These are phyloP conservation scores for Drosophila lowei DNA, from an alignment of 1,140 invertebrate species.

Conservation along the genomic window DNA sequence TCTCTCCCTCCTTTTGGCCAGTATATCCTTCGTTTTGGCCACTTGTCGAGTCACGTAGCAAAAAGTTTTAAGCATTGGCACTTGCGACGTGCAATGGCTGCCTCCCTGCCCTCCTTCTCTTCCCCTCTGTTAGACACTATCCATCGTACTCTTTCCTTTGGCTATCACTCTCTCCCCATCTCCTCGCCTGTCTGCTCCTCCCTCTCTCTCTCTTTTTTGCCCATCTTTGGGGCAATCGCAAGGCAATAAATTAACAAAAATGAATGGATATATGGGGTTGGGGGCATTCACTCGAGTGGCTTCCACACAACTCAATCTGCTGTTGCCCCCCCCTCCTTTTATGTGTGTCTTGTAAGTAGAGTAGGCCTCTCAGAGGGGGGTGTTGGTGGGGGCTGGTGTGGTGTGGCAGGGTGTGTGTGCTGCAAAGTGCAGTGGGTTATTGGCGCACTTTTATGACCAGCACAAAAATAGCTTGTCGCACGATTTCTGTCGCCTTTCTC, in stretches of 20 bases:
- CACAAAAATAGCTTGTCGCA: constrained; percentile 45
- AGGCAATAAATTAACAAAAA: constrained; percentile 79
- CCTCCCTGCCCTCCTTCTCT: neutral
- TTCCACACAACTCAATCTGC: constrained; percentile 55
- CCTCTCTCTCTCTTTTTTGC: constrained; percentile 4
- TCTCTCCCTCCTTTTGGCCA: neutral
- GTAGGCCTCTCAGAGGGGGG: constrained; percentile 38
- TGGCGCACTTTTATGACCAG: constrained; percentile 73
- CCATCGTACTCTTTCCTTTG: neutral
- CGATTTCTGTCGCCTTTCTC: constrained; percentile 23
- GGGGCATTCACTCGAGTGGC: constrained; percentile 26
- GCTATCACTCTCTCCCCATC: neutral
- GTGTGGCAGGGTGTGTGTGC: constrained; percentile 4
- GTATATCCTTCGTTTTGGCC: constrained; percentile 25
- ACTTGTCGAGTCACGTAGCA: constrained; percentile 78
- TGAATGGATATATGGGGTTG: constrained; percentile 54
- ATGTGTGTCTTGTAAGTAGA: constrained; percentile 43
- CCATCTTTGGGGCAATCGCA: constrained; percentile 60
- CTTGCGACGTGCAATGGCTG: constrained; percentile 76
- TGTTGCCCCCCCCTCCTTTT: constrained; percentile 22
- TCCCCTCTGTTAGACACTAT: neutral
- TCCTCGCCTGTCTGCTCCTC: neutral
- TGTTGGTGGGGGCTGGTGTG: neutral
- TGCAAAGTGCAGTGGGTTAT: constrained; percentile 76
- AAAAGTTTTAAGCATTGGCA: constrained; percentile 79